A percentile compares a stretch with the other conserved stretches of the same genome.
phyloP scores from a whole-genome alignment of 2,888 invertebrate genomes.

The Dynastes hyllus region DNA sequence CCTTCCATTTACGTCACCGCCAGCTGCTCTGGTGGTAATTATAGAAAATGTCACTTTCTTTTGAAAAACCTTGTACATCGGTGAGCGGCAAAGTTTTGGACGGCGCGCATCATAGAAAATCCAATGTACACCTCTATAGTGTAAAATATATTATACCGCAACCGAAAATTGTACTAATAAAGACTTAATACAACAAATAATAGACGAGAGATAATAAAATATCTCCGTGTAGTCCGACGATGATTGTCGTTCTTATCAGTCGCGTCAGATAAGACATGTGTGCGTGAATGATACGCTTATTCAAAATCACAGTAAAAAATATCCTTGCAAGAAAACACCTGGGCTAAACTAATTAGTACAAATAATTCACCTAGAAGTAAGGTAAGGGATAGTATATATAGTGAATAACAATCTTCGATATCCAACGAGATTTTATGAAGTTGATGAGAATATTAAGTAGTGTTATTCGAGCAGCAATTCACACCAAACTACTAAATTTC shows the following conservation, averaged over 20 bases:
- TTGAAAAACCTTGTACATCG: too few species aligned
- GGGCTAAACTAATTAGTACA: background rate
- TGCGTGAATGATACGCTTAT: conserved; percentile 7
- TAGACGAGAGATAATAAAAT: conserved; percentile 33
- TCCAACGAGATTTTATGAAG: too few species aligned
- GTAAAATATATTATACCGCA: background rate
- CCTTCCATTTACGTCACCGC: too few species aligned
- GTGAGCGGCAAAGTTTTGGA: background rate
- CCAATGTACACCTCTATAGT: background rate
- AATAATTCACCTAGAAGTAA: background rate
- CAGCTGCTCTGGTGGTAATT: too few species aligned
- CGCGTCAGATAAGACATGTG: conserved; percentile 35
- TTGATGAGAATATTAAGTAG: too few species aligned
- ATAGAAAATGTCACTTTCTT: too few species aligned
- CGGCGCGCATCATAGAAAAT: background rate
- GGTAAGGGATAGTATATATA: background rate
- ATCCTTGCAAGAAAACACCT: conserved; percentile 19
- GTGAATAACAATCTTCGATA: background rate
- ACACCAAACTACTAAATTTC: too few species aligned
- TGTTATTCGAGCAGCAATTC: background rate
- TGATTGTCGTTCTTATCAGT: conserved; percentile 31
- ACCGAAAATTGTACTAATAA: conserved; percentile 2
- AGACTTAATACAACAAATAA: conserved; percentile 21
- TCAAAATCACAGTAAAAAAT: conserved; percentile 29
- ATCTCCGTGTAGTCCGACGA: conserved; percentile 1